A percentile compares a stretch with the other conserved stretches of the same genome.
These are phyloP conservation scores for Oreochromis aureus DNA, from an alignment of 2,113 vertebrate species.

Conservation along the genomic window DNA sequence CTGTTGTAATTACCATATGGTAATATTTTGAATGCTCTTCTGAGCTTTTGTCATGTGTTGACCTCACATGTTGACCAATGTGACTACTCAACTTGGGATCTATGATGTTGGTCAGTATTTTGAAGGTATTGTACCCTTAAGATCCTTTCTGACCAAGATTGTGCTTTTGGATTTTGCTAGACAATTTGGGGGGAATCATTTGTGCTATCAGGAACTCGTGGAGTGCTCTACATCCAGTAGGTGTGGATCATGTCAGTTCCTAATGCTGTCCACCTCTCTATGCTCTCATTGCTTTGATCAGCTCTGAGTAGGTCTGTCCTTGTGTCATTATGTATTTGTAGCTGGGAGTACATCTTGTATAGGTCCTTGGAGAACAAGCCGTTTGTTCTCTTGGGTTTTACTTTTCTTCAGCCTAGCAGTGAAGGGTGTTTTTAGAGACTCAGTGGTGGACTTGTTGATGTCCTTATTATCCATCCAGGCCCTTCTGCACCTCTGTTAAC, in stretches of 20 bases:
- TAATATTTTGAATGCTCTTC: not conserved
- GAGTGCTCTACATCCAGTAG: not conserved
- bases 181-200: not conserved
- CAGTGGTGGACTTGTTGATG: not conserved
- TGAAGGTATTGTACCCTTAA: not conserved
- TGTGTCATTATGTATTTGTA: not conserved
- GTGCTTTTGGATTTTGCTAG: not conserved
- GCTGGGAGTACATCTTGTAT: not conserved
- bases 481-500: not conserved
- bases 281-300: not conserved
- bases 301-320: not conserved
- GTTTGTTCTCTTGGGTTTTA: not conserved
- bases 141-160: not conserved
- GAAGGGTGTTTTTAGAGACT: not conserved
- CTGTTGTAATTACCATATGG: not conserved
- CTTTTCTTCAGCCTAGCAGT: not conserved
- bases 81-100: not conserved
- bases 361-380: not conserved
- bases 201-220: not conserved
- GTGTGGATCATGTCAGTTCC: not conserved
- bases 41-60: not conserved
- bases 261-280: not conserved
- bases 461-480: not conserved
- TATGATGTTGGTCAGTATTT: not conserved
- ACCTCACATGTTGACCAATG: not conserved